Conservation (phyloP, 2,888 invertebrate genomes). For the Nephrocerus scutellatus region DNA sequence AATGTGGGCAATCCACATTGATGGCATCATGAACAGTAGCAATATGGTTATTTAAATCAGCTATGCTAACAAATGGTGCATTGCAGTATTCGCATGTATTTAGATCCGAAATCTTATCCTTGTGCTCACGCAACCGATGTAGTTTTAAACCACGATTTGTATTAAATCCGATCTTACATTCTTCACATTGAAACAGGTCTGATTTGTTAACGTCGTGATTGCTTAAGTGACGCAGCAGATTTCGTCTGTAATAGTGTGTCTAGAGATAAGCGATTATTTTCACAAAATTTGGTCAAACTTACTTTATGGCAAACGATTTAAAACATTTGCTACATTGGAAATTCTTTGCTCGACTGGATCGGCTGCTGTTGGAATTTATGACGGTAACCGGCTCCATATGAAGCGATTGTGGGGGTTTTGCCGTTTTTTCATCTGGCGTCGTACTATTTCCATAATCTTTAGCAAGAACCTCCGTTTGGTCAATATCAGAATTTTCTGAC, state of each 20-base stretch:
- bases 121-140: conserved; percentile 27
- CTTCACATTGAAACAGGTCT: conserved; percentile 24
- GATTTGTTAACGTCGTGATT: conserved; percentile 23
- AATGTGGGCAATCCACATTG: conserved; percentile 25
- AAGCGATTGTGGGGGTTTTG: background rate
- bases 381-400: background rate
- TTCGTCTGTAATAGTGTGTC: conserved; percentile 27
- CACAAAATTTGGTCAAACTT: conserved; percentile 15
- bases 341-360: conserved; percentile 30
- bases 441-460: conserved; percentile 2
- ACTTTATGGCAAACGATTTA: conserved; percentile 38
- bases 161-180: conserved; percentile 27
- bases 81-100: conserved; percentile 28
- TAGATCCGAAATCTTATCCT: conserved; percentile 25
- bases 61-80: conserved; percentile 24
- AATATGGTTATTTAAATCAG: conserved; percentile 27
- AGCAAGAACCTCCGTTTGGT: background rate
- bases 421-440: background rate
- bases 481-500: conserved; percentile 3
- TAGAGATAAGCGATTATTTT: too few relatives aligned
- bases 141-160: conserved; percentile 26
- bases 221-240: conserved; percentile 26
- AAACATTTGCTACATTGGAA: conserved; percentile 37
- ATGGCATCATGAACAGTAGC: conserved; percentile 24
- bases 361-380: too few relatives aligned